Evolutionary conservation across 2,113 vertebrate species (phyloP).

Genomic region (Zapornia atra): DNA sequence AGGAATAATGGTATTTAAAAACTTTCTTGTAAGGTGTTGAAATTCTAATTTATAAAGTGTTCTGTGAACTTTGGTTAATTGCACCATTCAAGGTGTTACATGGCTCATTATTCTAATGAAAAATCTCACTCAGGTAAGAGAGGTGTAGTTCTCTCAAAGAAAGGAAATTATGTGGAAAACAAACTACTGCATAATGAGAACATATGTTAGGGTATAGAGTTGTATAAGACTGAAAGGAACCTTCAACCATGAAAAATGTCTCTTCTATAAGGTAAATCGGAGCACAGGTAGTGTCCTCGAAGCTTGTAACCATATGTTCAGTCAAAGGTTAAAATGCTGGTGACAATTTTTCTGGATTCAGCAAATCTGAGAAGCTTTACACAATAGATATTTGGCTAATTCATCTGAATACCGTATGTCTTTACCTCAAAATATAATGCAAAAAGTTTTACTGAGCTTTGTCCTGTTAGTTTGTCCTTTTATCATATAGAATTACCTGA

Average conservation of each 20-base stretch:
- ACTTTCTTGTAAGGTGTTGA: not conserved
- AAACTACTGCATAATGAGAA: not conserved
- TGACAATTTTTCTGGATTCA: not conserved
- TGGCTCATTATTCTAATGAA: slow-evolving; percentile 36
- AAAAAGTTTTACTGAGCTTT: not conserved
- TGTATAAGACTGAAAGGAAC: not conserved
- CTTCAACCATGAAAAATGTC: not conserved
- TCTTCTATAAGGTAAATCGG: not conserved
- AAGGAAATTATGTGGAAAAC: not conserved
- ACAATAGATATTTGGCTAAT: not conserved
- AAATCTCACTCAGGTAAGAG: not conserved
- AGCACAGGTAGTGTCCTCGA: not conserved
- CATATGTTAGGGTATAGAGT: not conserved
- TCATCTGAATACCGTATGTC: not conserved
- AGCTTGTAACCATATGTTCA: not conserved
- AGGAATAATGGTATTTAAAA: not conserved
- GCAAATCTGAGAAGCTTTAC: not conserved
- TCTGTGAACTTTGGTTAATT: slow-evolving; percentile 20
- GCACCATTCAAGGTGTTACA: not conserved
- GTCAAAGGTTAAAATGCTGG: not conserved
- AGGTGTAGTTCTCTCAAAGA: not conserved
- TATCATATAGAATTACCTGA: not conserved
- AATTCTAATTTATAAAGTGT: slow-evolving; percentile 6
- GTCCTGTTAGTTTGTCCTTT: not conserved
- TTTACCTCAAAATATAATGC: not conserved